Base-by-base conservation (phyloP, 2,113 vertebrate species). In the Rhodinocichla rosea region DNA sequence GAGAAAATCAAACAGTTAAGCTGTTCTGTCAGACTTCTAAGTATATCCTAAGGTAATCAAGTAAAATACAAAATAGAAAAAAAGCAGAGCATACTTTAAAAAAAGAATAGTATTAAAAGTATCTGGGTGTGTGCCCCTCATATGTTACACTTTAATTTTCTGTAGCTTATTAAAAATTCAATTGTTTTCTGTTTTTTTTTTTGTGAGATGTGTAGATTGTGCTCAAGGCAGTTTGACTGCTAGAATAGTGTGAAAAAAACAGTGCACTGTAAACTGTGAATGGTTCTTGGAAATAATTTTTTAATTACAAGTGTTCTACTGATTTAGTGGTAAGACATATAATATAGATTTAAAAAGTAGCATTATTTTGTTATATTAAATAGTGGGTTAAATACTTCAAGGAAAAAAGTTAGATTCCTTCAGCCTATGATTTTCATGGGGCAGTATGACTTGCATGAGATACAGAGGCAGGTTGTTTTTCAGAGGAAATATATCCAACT, bases 211-310 rank as follows among this genome's bases (percentile, higher is more conserved):
- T 7, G 5, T 15, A 70, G 68, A 52, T 74, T 92, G 73, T 89
- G 53, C 87, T 85, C 30, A 35, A 52, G 89, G 78, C 60, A 78
- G 47, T 94, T 89, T 87, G 62, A 75, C 73, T 91, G 35, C 63
- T 75, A 80, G 79, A 86, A 89, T 59, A 27, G 64, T 89, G 65
- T 79, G 93, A 95, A 82, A n/a, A 35, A 79, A 70, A 16, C 87
- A 90, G 65, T 35, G 37, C 83, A 32, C 7, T 73, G 64, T 86
- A 95, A 96, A 83, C 94, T 93, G 92, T 63, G 76, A 96, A 88
- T 32, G 60, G 9, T 84, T 84, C 92, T 94, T 85, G 71, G 89
- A 97, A 97, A 93, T 89, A 76, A 94, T 67, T 94, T 93, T 67
- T 94, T 92, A 88, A 94, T 95, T 95, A 56, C 37, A 73, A 59